phyloP scores from a whole-genome alignment of 2,113 vertebrate species.

The Pachycephala philippinensis region DNA sequence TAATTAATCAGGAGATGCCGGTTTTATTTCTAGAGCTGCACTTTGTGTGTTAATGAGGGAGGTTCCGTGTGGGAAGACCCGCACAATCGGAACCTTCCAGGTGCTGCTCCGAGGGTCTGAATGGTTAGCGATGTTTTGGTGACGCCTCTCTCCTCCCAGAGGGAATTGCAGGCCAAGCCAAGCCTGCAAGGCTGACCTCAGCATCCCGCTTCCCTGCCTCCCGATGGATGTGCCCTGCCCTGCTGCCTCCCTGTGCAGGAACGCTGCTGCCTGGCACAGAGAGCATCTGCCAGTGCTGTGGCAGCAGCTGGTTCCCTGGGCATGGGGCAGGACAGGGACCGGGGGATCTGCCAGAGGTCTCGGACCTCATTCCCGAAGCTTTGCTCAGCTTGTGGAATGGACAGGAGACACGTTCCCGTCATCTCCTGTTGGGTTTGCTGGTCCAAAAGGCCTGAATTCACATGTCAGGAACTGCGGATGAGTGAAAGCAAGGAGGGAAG shows the following conservation, averaged over 20 bases:
- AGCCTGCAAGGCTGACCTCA: neutral
- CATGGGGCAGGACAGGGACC: neutral
- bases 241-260: neutral
- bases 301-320: neutral
- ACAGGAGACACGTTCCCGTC: accelerated
- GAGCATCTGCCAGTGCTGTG: neutral
- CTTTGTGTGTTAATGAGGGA: neutral
- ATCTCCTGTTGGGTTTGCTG: neutral
- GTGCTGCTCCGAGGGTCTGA: neutral
- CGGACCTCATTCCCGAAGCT: neutral
- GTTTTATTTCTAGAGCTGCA: neutral
- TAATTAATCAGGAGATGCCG: neutral
- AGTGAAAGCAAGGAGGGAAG: neutral
- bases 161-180: neutral
- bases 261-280: accelerated
- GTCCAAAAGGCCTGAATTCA: neutral
- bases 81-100: neutral
- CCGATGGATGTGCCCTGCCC: neutral
- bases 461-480: neutral
- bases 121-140: neutral
- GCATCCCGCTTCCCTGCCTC: neutral
- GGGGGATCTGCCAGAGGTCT: neutral
- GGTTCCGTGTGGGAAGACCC: neutral
- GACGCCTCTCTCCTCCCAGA: neutral
- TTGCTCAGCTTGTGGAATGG: neutral